Conservation (phyloP, 2,797 vertebrate genomes). For the Myotis vivesi region DNA sequence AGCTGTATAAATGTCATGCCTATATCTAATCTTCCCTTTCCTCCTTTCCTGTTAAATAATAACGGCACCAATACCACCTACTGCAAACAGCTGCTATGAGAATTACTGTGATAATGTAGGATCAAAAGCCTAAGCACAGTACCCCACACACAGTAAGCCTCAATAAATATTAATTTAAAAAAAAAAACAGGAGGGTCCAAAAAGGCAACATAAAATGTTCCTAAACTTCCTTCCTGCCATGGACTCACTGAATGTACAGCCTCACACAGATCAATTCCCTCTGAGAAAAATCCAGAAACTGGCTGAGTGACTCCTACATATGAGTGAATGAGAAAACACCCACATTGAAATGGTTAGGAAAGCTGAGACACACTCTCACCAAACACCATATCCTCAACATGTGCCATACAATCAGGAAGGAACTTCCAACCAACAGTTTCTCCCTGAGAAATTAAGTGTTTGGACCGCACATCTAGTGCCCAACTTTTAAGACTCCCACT, state of each 20-base stretch:
- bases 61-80: neutral
- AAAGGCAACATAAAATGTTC: neutral
- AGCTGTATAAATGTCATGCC: too few relatives aligned
- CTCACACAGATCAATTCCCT: neutral
- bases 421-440: neutral
- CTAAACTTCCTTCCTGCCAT: neutral
- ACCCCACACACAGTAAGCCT: neutral
- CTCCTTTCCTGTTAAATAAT: too few relatives aligned
- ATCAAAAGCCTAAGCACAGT: neutral
- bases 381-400: neutral
- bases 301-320: neutral
- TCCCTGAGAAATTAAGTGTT: neutral
- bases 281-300: neutral
- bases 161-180: neutral
- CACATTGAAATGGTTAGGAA: neutral
- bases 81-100: neutral
- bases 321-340: neutral
- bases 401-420: neutral
- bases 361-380: neutral
- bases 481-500: neutral
- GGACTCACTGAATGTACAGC: neutral
- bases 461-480: neutral
- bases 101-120: neutral
- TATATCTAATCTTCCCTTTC: too few relatives aligned
- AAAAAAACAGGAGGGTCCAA: neutral